Percentiles rank a stretch among this genome's conserved stretches.
Conservation (phyloP, 2,888 invertebrate species). For the Perdita meconis region DNA sequence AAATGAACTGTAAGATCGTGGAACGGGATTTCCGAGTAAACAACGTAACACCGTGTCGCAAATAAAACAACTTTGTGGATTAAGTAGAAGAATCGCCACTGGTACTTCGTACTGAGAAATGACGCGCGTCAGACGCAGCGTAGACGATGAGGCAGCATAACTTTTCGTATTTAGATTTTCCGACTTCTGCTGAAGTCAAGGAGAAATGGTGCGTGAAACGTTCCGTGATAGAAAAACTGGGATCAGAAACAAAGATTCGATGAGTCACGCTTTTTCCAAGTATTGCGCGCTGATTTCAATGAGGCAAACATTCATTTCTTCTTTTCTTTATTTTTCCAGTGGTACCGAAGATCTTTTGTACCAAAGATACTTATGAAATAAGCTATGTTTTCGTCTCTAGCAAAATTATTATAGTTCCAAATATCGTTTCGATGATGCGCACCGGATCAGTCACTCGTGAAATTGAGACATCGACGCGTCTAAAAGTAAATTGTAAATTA, state of each 20-base stretch:
- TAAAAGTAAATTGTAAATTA: too few relatives aligned
- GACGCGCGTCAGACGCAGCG: not conserved
- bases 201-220: not conserved
- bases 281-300: too few relatives aligned
- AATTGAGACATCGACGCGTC: too few relatives aligned
- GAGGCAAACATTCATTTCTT: too few relatives aligned
- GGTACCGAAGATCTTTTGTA: too few relatives aligned
- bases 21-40: not conserved
- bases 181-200: not conserved
- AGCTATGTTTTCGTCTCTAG: too few relatives aligned
- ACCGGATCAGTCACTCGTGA: too few relatives aligned
- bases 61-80: not conserved
- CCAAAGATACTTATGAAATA: too few relatives aligned
- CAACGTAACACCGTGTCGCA: not conserved
- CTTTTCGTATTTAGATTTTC: slow-evolving; percentile 21
- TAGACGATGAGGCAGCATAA: not conserved
- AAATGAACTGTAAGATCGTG: slow-evolving; percentile 6
- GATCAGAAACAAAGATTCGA: not conserved
- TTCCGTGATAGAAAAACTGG: not conserved
- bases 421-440: too few relatives aligned
- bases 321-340: too few relatives aligned
- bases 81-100: not conserved
- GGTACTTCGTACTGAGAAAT: slow-evolving; percentile 1
- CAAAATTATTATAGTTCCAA: too few relatives aligned
- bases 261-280: too few relatives aligned